Evolutionary conservation across 2,888 invertebrate genomes (phyloP).

Genomic region (Schizaphis graminum): DNA sequence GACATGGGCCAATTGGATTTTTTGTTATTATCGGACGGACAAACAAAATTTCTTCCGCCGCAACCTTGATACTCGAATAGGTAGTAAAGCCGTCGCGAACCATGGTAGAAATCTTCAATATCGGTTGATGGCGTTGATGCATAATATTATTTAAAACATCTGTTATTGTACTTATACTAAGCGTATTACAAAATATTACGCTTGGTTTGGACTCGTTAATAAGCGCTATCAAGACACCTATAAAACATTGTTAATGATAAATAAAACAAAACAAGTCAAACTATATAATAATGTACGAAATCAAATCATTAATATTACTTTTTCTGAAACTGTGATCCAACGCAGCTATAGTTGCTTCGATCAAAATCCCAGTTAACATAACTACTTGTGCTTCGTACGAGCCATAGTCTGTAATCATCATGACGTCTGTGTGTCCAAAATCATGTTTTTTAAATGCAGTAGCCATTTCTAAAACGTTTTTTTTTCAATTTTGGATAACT

Average conservation of each 20-base stretch:
- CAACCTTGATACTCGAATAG: background rate
- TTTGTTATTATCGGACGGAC: too few species aligned
- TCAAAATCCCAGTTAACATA: constrained; percentile 16
- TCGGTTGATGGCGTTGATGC: background rate
- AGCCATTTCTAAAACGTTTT: constrained; percentile 26
- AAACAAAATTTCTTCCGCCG: background rate
- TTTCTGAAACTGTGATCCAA: constrained; percentile 29
- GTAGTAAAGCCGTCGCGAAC: background rate
- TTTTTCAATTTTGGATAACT: constrained; percentile 35
- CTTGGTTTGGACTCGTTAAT: background rate
- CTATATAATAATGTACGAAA: background rate
- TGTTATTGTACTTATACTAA: too few species aligned
- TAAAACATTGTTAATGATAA: background rate
- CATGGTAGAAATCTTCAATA: background rate
- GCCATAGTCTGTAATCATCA: background rate
- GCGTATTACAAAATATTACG: constrained; percentile 6
- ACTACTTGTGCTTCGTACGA: constrained; percentile 32
- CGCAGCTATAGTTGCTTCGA: background rate
- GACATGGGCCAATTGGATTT: too few species aligned
- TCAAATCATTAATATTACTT: background rate
- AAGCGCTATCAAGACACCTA: background rate
- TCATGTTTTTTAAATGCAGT: background rate
- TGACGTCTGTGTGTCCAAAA: background rate
- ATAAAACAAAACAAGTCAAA: background rate
- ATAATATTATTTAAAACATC: background rate